A percentile compares a stretch with the other conserved stretches of the same genome.
These are phyloP conservation scores for Lasioglossum marginatum DNA, from an alignment of 2,888 invertebrate species.

Conservation along the genomic window DNA sequence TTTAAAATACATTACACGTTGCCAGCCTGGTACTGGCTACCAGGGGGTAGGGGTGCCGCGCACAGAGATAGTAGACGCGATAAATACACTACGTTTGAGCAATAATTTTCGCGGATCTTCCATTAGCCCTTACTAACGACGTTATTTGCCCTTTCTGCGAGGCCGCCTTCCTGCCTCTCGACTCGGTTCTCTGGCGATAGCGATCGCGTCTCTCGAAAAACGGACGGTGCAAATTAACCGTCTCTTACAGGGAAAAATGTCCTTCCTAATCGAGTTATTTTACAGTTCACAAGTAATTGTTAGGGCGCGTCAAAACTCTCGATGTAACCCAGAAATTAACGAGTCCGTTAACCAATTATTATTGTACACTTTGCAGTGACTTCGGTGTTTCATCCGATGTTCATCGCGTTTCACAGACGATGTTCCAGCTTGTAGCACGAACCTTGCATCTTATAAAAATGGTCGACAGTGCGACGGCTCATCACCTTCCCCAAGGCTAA, in stretches of 20 bases:
- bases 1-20: conserved; percentile 83
- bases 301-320: background rate
- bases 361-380: background rate
- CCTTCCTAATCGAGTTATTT: conserved; percentile 13
- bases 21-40: conserved; percentile 49
- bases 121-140: conserved; percentile 71
- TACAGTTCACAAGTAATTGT: conserved; percentile 18
- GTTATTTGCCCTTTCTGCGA: conserved; percentile 65
- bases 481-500: background rate
- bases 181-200: background rate
- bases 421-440: background rate
- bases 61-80: conserved; percentile 61
- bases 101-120: conserved; percentile 74
- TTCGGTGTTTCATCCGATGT: background rate
- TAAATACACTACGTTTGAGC: conserved; percentile 73
- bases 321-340: background rate
- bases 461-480: background rate
- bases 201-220: conserved; percentile 44
- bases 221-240: conserved; percentile 33
- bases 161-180: conserved; percentile 17
- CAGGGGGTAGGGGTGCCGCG: conserved; percentile 7
- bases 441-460: background rate
- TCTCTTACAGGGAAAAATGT: conserved; percentile 12
- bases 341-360: conserved; percentile 22
- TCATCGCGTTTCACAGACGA: too few relatives aligned